Base-by-base conservation (phyloP, 2,797 vertebrate genomes). In the Sebastes trivittatus region DNA sequence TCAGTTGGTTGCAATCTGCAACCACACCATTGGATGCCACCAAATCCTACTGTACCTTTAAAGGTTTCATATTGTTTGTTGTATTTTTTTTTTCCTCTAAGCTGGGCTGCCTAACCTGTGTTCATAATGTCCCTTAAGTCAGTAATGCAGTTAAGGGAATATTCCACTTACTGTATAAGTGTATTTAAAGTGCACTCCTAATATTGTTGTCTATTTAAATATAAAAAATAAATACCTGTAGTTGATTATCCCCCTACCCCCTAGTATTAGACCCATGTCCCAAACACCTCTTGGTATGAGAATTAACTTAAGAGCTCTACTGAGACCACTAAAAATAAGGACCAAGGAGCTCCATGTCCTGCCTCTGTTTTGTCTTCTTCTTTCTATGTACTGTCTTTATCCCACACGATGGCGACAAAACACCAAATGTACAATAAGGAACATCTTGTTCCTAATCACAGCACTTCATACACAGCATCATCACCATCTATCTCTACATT, bases 401-500 rank as follows among this genome's bases (percentile, higher is more conserved):
- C 9, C 81, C 95, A 90, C 80, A n/a, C 86, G 94, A 85, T 88
- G 93, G 89, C 76, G 89, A 80, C 88, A 90, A 79, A 82, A 32
- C 1, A 25, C 72, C n/a, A 25, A 61, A 8, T 1, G 11, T 55
- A 16, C 2, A 46, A 20, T 16, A 30, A 1, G 30, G 81, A 73
- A 84, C 87, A 83, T 62, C 13, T 25, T 82, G 88, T 88, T 76
- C 86, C 27, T 67, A 23, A 29, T 36, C 42, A 20, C 55, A 14
- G 56, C 34, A 6, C 36, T 32, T 70, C 60, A 6, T 65, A 14
- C 34, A 22, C 46, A 70, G 42, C 74, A 83, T 75, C 83, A 80
- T 27, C 80, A 22, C 59, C 72, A 38, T 42, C 38, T 16, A 25
- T 56, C 63, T 74, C 29, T 5, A 36, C 65, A 67, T 83, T 81